Percentiles rank a stretch among this genome's conserved stretches.
phyloP scores from a whole-genome alignment of 2,113 vertebrate genomes.

The Alouatta palliata region DNA sequence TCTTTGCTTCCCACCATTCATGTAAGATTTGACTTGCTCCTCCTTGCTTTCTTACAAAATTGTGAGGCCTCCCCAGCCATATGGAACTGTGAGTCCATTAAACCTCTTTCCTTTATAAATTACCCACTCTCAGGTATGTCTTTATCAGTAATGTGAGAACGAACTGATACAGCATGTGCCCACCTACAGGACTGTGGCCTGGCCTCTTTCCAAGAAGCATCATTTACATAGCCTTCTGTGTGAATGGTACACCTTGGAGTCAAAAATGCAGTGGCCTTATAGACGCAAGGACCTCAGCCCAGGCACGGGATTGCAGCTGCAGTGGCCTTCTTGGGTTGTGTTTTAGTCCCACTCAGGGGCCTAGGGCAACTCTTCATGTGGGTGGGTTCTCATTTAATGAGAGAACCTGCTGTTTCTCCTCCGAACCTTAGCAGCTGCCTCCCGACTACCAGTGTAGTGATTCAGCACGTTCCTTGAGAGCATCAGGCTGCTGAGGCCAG shows the following conservation, averaged over 20 bases:
- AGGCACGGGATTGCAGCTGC: fast-evolving
- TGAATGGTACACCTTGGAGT: neutral
- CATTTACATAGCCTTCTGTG: neutral
- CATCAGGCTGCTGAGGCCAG: neutral
- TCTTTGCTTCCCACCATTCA: too few relatives aligned
- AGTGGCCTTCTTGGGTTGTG: too few relatives aligned
- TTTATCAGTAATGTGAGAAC: too few relatives aligned
- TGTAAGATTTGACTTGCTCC: too few relatives aligned
- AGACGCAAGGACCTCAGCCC: too few relatives aligned
- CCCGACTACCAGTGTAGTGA: fast-evolving
- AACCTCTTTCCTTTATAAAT: too few relatives aligned
- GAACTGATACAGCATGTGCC: neutral
- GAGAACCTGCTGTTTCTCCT: neutral
- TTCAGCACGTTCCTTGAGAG: neutral
- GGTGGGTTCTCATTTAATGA: neutral
- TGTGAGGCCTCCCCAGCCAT: too few relatives aligned
- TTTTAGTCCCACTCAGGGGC: neutral
- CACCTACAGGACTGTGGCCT: neutral
- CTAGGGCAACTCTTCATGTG: neutral
- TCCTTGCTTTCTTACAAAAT: too few relatives aligned
- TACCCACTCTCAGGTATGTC: too few relatives aligned
- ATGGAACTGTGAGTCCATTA: too few relatives aligned
- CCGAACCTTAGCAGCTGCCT: neutral
- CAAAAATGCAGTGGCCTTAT: neutral
- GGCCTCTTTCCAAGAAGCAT: too few relatives aligned